phyloP scores from a whole-genome alignment of 1,140 invertebrate species.

The Heliothis virescens region DNA sequence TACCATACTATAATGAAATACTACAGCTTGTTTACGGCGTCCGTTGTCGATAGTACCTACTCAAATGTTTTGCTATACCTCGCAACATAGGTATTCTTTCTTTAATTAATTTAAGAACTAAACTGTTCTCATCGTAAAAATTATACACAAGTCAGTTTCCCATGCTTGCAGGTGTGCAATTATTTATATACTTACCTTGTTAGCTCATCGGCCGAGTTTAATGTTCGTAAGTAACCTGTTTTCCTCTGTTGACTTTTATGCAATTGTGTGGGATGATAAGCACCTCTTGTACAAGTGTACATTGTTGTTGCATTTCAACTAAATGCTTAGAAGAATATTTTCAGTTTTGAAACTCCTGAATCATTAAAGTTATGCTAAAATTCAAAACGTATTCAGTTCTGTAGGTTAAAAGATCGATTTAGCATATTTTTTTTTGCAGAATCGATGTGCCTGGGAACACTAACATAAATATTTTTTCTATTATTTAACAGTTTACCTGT shows the following conservation, averaged over 20 bases:
- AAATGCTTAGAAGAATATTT: not conserved
- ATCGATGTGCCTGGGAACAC: no score
- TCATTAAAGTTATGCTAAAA: not conserved
- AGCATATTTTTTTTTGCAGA: no score
- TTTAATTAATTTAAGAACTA: no score
- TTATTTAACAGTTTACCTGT: no score
- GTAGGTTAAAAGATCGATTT: no score
- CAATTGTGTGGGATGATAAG: constrained; percentile 38
- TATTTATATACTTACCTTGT: constrained; percentile 28
- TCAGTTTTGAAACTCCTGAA: not conserved
- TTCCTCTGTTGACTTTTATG: constrained; percentile 45
- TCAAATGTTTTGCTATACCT: not conserved
- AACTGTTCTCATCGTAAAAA: not conserved
- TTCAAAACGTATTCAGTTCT: no score
- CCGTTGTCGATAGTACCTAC: no score
- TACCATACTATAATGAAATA: no score
- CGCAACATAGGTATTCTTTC: not conserved
- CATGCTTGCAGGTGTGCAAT: constrained; percentile 6
- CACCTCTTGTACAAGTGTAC: not conserved
- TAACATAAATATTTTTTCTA: no score
- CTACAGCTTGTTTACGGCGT: no score
- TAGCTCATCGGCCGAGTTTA: constrained; percentile 18
- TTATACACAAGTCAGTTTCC: not conserved
- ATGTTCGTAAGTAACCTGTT: constrained; percentile 30
- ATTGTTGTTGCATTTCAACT: not conserved